Evolutionary conservation across 2,888 invertebrate species (phyloP), one percentile per base, ranked within the genome.

Genomic region (Dorcus parallelipipedus): DNA sequence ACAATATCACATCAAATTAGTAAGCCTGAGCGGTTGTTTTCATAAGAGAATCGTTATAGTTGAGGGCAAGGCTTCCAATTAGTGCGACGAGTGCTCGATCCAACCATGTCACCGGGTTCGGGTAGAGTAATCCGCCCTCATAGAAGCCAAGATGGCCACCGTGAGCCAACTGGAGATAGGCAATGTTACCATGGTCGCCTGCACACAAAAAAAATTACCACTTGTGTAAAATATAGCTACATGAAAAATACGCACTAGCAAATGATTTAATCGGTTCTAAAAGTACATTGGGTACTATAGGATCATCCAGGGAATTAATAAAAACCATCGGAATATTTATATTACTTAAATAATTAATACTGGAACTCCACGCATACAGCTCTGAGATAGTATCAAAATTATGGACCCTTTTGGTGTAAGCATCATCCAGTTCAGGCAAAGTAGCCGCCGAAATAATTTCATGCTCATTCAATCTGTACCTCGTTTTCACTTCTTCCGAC

Each of bases 131-230:
- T 14, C 94, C 94, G 8, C 95, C 95, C 79, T 97, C 96, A 76
- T 95, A 95, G 79, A 94, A 97, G 17, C 96, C 97, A 64, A 97
- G 82, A 79, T 97, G 97, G 3, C 97, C 97, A 9, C 97, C 97
- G 76, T 96, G 95, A 8, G 92, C 88, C 23, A 94, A 80, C 75
- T 93, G 90, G 55, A 95, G 80, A 73, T 89, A 94, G 67, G 93
- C 83, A 3, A 84, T 81, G 68, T 87, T 88, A 51, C 83, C 82
- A 58, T 84, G 85, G 7, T 84, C 84, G 65, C 80, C 92, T 92
- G 77, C 47, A 75, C 6, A 33, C 26, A 75, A 47, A 56, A 55
- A 58, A 58, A 14, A 55, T 33, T 56, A 40, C 55, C 40, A 10
- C 7, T 17, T 52, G 40, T 38, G 4, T 49, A 33, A 48, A 47